A percentile compares a stretch with the other conserved stretches of the same genome.
These are phyloP conservation scores for Hylaeus volcanicus DNA, from an alignment of 1,140 invertebrate species.

Conservation along the genomic window DNA sequence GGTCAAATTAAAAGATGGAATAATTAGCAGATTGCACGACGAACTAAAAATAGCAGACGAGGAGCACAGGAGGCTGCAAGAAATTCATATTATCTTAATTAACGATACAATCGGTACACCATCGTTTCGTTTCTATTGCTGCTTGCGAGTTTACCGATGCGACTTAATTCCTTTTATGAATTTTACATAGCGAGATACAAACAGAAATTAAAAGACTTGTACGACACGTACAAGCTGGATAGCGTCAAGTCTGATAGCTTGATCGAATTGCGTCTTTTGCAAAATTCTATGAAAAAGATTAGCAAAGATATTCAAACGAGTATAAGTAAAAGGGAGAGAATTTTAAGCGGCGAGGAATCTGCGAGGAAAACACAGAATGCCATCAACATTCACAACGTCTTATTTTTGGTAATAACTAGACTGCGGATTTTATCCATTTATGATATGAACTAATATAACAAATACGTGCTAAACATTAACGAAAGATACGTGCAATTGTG, in stretches of 20 bases:
- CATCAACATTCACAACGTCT: conserved; percentile 67
- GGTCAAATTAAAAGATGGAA: conserved; percentile 84
- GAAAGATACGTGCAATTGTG: too few relatives aligned
- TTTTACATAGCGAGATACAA: conserved; percentile 76
- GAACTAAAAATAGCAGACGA: conserved; percentile 86
- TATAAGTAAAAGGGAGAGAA: conserved; percentile 61
- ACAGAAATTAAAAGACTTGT: conserved; percentile 80
- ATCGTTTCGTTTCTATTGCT: background rate
- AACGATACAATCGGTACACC: conserved; percentile 84
- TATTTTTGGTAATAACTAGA: conserved; percentile 67
- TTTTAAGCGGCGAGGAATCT: conserved; percentile 60
- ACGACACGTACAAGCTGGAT: conserved; percentile 78
- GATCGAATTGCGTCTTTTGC: conserved; percentile 61
- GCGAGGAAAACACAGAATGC: conserved; percentile 68
- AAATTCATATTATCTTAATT: conserved; percentile 86
- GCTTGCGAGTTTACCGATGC: conserved; percentile 28
- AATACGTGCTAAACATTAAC: too few relatives aligned
- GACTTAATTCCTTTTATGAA: conserved; percentile 19
- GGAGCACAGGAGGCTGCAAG: conserved; percentile 85
- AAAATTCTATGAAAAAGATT: conserved; percentile 53
- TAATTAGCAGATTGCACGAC: conserved; percentile 83
- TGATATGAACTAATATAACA: too few relatives aligned
- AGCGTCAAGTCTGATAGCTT: conserved; percentile 58
- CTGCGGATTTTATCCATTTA: too few relatives aligned
- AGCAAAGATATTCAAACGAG: conserved; percentile 67